Evolutionary conservation across 2,797 vertebrate genomes (phyloP).

Genomic region (Botia kubotai): DNA sequence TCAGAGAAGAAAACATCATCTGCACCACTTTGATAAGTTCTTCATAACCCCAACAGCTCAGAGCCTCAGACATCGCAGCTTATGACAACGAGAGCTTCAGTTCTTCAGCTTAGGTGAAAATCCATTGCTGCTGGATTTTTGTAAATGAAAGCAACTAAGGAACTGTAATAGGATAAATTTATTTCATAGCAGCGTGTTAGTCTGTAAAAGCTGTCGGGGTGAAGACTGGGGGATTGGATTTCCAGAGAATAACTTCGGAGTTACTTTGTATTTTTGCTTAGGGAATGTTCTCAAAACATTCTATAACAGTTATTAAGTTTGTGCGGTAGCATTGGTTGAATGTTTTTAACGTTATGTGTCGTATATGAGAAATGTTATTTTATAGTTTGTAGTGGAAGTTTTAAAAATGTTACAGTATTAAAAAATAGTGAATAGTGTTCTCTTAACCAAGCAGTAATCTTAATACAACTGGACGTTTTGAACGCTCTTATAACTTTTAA

Average conservation of each 20-base stretch:
- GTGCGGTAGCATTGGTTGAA: too few species aligned
- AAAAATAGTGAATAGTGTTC: too few species aligned
- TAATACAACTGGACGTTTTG: too few species aligned
- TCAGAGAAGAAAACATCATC: background rate
- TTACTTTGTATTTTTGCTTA: background rate
- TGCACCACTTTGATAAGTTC: conserved; percentile 4
- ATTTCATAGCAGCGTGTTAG: background rate
- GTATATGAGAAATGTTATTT: too few species aligned
- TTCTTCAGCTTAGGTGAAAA: conserved; percentile 4
- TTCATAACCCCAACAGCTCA: background rate
- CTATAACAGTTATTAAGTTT: too few species aligned
- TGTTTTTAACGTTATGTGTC: too few species aligned
- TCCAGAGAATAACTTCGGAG: background rate
- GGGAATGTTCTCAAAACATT: too few species aligned
- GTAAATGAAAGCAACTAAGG: background rate
- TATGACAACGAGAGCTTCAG: background rate
- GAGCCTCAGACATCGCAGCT: background rate
- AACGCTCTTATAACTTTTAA: too few species aligned
- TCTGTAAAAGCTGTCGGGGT: background rate
- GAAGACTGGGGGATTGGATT: background rate
- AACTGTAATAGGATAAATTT: background rate
- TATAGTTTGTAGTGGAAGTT: too few species aligned
- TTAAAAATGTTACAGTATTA: too few species aligned
- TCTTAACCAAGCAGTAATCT: too few species aligned
- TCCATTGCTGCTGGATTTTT: conserved; percentile 3